Conservation (phyloP, 2,797 vertebrate species). For the Neoniphon sammara region DNA sequence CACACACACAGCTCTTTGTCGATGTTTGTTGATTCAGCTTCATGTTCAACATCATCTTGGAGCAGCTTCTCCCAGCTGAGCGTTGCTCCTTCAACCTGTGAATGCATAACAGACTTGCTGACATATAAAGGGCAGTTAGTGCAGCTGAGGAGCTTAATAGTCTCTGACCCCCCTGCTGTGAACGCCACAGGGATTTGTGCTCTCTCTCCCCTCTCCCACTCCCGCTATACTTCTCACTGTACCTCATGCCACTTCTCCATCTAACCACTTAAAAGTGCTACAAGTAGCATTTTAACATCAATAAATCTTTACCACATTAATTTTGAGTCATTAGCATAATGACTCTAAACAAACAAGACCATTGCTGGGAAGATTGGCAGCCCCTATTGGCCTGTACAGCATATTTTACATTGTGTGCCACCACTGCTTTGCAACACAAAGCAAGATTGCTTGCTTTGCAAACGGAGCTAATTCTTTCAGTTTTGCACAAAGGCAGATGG, state of each 20-base stretch:
- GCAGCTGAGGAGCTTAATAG: conserved; percentile 19
- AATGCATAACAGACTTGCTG: neutral
- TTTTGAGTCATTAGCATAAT: conserved; percentile 58
- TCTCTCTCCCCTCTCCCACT: conserved; percentile 13
- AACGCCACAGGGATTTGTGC: conserved; percentile 9
- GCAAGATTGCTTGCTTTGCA: neutral
- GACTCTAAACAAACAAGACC: conserved; percentile 39
- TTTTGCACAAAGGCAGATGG: too few relatives aligned
- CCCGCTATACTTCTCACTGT: conserved; percentile 4
- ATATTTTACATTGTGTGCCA: neutral
- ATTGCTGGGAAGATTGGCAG: conserved; percentile 30
- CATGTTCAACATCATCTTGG: too few relatives aligned
- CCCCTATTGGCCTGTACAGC: neutral
- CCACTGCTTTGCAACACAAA: neutral
- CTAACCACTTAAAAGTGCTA: conserved; percentile 33
- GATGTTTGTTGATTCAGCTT: too few relatives aligned
- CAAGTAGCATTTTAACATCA: conserved; percentile 48
- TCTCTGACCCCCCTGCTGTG: neutral
- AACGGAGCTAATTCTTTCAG: too few relatives aligned
- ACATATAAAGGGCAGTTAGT: conserved; percentile 27
- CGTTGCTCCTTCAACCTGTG: neutral
- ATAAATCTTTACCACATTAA: conserved; percentile 52
- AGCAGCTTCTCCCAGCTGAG: neutral
- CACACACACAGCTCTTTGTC: neutral
- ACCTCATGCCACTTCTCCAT: conserved; percentile 32